Conservation (phyloP, 2,888 invertebrate genomes). For the Platycheirus albimanus region DNA sequence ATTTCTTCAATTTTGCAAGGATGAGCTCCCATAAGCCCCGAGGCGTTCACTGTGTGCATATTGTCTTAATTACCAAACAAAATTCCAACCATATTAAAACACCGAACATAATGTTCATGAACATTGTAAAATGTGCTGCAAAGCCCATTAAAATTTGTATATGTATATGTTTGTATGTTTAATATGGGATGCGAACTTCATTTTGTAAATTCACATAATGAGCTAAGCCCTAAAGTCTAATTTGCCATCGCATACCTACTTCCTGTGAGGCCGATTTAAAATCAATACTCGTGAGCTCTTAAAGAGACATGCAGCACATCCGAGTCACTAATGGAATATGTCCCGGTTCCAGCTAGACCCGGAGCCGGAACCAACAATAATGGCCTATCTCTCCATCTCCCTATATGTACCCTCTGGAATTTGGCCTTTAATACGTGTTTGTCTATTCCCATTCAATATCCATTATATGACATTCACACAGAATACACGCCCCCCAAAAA, state of each 20-base stretch:
- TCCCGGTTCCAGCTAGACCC: neutral
- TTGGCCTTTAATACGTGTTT: conserved; percentile 2
- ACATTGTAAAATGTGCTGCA: conserved; percentile 1
- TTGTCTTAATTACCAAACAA: neutral
- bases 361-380: neutral
- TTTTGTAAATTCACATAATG: conserved; percentile 3
- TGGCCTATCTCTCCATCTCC: neutral
- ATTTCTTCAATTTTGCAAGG: too few species aligned
- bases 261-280: neutral
- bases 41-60: neutral
- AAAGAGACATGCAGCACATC: neutral
- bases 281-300: neutral
- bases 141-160: neutral
- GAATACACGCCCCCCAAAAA: conserved; percentile 9
- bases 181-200: neutral
- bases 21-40: too few species aligned
- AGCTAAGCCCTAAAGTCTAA: conserved; percentile 4
- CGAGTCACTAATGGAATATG: conserved; percentile 11
- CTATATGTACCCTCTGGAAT: neutral
- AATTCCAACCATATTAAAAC: neutral
- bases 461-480: conserved; percentile 26
- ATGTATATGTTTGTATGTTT: neutral
- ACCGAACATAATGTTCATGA: too few species aligned
- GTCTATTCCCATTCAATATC: conserved; percentile 46
- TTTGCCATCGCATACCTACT: neutral